Evolutionary conservation across 2,113 vertebrate genomes (phyloP), one percentile per base, ranked within the genome.

Genomic region (Amphiprion percula): DNA sequence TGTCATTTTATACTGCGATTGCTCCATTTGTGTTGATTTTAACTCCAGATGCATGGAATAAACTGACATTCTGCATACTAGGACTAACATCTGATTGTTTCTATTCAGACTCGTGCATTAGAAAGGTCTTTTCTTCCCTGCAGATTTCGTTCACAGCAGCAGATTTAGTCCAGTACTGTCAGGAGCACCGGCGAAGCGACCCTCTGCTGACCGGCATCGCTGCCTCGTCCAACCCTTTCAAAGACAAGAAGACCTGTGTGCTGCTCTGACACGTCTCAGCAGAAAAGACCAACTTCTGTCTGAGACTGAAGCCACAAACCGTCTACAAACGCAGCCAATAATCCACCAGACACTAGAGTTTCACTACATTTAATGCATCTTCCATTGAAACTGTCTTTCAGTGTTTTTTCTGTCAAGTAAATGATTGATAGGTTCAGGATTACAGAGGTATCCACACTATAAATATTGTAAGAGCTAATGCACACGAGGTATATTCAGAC

Each of bases 81-180:
- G 1, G 33, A 37, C 33, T 10, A 12, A 56, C 28, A 26, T 19
- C 0, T 24, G 12, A 60, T 14, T 6, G 15, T 26, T 66, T 9
- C 33, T 37, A 33, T 10, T 37, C 8, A 37, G 1, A 37, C 33
- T 9, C 47, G 24, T 53, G 65, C 63, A 30, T 6, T 30, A 30
- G 1, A 74, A 63, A 50, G 46, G 11, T 44, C 28, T 12, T 78
- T 37, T 76, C 24, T 23, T 49, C 44, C 26, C 44, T 4, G 33
- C 84, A 97, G 96, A 94, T 96, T 64, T 97, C 96, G 8, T 90
- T 94, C 74, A 94, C 95, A 1, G 96, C 95, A 3, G 64, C 87
- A 1, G 94, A 96, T 64, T 74, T 97, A 77, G 90, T 96, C 53
- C 94, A 91, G 81, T 96, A 95, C 88, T 97, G 96, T 78, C 93